phyloP scores from a whole-genome alignment of 2,797 vertebrate genomes.

The Peromyscus aztecus region DNA sequence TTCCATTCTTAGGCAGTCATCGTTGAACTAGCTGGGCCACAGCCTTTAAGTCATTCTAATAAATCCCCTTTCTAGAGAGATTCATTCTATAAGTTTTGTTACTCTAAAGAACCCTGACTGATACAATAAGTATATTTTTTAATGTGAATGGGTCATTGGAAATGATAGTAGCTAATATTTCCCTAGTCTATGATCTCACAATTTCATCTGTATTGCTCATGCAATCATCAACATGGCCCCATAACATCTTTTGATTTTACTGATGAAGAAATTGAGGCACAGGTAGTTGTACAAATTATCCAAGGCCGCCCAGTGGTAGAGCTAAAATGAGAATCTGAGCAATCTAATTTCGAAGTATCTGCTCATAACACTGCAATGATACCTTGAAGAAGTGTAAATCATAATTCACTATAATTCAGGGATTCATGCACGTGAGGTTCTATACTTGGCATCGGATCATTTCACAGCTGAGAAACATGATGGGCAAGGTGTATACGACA shows the following conservation, averaged over 20 bases:
- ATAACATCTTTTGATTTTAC: background rate
- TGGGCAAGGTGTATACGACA: background rate
- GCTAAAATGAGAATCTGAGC: background rate
- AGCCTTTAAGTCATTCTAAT: background rate
- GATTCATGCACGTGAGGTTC: conserved; percentile 7
- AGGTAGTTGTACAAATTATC: background rate
- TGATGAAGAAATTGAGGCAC: background rate
- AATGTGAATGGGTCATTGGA: background rate
- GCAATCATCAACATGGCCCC: background rate
- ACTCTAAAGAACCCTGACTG: background rate
- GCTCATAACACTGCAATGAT: background rate
- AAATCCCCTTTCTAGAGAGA: background rate
- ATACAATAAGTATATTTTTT: background rate
- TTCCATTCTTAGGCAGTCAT: background rate
- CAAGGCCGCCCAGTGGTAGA: background rate
- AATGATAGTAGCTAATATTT: background rate
- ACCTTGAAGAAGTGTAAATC: background rate
- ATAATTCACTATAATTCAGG: background rate
- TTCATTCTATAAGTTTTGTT: background rate
- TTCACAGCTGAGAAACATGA: conserved; percentile 41
- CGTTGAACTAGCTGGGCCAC: background rate
- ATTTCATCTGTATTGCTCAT: background rate
- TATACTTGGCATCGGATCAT: conserved; percentile 22
- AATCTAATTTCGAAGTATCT: background rate
- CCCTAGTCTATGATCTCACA: background rate